Base-by-base conservation (phyloP, 2,797 vertebrate genomes). In the Varecia variegata region DNA sequence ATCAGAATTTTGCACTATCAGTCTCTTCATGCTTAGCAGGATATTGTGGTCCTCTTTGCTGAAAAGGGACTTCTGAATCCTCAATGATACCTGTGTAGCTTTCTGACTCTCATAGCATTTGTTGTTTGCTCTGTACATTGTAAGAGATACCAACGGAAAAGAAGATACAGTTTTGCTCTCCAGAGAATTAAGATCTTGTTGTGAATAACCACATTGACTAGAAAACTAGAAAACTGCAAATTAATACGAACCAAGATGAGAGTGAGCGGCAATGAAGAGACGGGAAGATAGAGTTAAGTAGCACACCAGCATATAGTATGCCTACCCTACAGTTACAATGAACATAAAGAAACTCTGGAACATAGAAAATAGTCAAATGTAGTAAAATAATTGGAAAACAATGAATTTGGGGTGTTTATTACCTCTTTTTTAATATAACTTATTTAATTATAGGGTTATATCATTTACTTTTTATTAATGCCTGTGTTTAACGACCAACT, bases 251-350 rank as follows among this genome's bases (percentile, higher is more conserved):
- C 27, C 17, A 47, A 74, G 47, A 15, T 35, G 10, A 80, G 25
- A 3, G 4, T 7, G 30, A 45, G 12, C 9, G 2, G 30, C 58
- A 70, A 2, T 35, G 60, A 58, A 7, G 56, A 71, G 17, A 1
- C 3, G 21, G 35, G 21, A 67, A 35, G 23, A 10, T 5, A 4
- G 6, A 11, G 14, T 8, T 7, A n/a, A n/a, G 9, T 7, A 35
- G 56, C 10, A 21, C 14, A 11, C 1, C 9, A 3, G 27, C 30
- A 18, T 11, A 10, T 5, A 13, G 4, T 30, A 1, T 6, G 2
- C 32, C 50, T 13, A 13, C 35, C 43, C 21, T n/a, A 3, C 10
- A 30, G 17, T 70, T n/a, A 11, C 14, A n/a, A 7, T 14, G 3
- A 89, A 45, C 9, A 3, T 30, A 23, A 21, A 40, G 3, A n/a